phyloP scores from a whole-genome alignment of 2,888 invertebrate genomes.

The Drosophila lutescens region DNA sequence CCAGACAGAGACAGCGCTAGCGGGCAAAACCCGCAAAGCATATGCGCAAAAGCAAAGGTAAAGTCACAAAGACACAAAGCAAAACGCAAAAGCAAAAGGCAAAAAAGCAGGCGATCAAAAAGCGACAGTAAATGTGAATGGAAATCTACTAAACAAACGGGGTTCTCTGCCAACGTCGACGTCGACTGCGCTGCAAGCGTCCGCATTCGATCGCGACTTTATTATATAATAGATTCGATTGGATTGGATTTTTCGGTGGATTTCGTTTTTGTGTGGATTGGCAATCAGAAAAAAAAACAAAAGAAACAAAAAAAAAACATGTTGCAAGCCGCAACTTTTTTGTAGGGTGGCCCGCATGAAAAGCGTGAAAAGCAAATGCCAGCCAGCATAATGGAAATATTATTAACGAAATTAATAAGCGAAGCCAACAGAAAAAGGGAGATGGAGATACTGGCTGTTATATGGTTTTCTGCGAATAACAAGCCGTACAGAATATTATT shows the following conservation, averaged over 20 bases:
- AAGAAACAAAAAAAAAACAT: slow-evolving; percentile 6
- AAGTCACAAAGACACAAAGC: not conserved
- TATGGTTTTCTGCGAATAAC: slow-evolving; percentile 3
- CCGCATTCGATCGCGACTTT: slow-evolving; percentile 51
- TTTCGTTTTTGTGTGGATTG: slow-evolving; percentile 50
- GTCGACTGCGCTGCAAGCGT: slow-evolving; percentile 19
- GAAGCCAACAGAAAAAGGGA: slow-evolving; percentile 7
- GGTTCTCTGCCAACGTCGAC: slow-evolving; percentile 14
- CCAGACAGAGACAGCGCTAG: slow-evolving; percentile 7
- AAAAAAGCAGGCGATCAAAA: slow-evolving; percentile 55
- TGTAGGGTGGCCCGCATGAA: slow-evolving; percentile 41
- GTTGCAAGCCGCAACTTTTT: slow-evolving; percentile 33
- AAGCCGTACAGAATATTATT: not conserved
- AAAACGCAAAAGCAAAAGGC: slow-evolving; percentile 20
- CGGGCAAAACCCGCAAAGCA: slow-evolving; percentile 56
- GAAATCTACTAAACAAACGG: slow-evolving; percentile 74
- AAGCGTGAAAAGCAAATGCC: slow-evolving; percentile 22
- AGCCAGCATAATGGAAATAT: slow-evolving; percentile 38
- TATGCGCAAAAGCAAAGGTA: slow-evolving; percentile 13
- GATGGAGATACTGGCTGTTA: too few species aligned
- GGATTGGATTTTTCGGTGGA: slow-evolving; percentile 61
- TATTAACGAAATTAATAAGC: slow-evolving; percentile 43
- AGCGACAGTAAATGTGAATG: slow-evolving; percentile 81
- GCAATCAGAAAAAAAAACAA: slow-evolving; percentile 22
- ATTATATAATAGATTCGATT: slow-evolving; percentile 80